These are phyloP conservation scores for Sphaeridia pumilis DNA, from an alignment of 2,888 invertebrate genomes.

Conservation along the genomic window DNA sequence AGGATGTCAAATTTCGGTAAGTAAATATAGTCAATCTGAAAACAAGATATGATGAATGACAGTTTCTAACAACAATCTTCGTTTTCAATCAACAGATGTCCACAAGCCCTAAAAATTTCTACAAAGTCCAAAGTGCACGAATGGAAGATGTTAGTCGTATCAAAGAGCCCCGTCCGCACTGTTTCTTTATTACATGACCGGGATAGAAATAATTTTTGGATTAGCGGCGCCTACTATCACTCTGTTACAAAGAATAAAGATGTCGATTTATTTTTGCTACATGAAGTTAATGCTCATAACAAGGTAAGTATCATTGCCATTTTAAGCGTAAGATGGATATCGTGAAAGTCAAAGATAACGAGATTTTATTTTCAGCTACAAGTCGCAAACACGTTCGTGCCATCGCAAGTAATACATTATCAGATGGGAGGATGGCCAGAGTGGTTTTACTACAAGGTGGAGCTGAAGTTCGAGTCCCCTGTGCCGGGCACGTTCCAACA, in stretches of 20 bases:
- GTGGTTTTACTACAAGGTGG: conserved; percentile 39
- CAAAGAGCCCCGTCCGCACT: conserved; percentile 13
- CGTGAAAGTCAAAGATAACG: not conserved
- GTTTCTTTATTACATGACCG: conserved; percentile 16
- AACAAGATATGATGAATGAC: not conserved
- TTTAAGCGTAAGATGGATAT: not conserved
- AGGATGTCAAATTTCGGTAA: conserved; percentile 28
- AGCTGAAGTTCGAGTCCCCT: conserved; percentile 52
- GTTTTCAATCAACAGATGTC: conserved; percentile 11
- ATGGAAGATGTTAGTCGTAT: conserved; percentile 15
- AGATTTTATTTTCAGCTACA: conserved; percentile 23
- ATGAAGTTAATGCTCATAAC: conserved; percentile 27
- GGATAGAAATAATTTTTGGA: conserved; percentile 14
- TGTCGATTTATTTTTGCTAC: conserved; percentile 20
- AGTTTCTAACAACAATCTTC: not conserved
- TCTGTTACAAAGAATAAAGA: conserved; percentile 9
- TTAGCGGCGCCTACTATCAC: conserved; percentile 14
- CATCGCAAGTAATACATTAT: conserved; percentile 22
- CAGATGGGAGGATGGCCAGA: conserved; percentile 32
- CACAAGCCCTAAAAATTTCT: conserved; percentile 7
- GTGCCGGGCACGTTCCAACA: conserved; percentile 68
- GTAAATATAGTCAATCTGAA: not conserved
- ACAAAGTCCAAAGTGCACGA: not conserved
- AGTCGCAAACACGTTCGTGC: conserved; percentile 32
- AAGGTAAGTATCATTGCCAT: conserved; percentile 10